Evolutionary conservation across 1,140 invertebrate species (phyloP).

Genomic region (Ectropis grisescens): DNA sequence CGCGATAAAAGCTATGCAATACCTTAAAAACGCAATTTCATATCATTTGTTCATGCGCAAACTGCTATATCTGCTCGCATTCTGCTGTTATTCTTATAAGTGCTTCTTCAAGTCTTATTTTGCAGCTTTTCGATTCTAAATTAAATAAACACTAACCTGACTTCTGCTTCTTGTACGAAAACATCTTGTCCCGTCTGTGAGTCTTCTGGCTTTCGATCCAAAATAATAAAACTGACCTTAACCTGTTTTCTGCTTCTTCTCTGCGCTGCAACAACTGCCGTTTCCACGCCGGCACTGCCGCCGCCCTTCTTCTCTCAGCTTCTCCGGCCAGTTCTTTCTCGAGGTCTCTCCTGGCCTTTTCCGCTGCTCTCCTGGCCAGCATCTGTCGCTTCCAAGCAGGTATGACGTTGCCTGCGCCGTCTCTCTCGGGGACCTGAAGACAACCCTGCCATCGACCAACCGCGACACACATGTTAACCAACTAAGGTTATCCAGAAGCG

Average conservation of each 20-base stretch:
- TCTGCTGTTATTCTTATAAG: no score
- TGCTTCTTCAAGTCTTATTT: no score
- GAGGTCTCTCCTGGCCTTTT: constrained; percentile 89
- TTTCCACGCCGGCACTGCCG: constrained; percentile 93
- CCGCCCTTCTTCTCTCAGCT: constrained; percentile 86
- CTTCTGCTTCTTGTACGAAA: no score
- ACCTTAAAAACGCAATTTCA: no score
- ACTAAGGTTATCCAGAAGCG: no score
- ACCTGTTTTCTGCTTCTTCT: constrained; percentile 80
- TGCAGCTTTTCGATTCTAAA: no score
- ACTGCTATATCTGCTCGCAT: no score
- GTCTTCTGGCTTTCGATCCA: no score
- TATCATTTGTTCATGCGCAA: no score
- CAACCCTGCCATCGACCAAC: constrained; percentile 59
- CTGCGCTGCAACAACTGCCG: constrained; percentile 87
- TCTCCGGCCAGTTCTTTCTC: constrained; percentile 87
- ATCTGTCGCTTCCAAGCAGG: constrained; percentile 96
- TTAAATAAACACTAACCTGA: no score
- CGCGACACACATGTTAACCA: constrained; percentile 9
- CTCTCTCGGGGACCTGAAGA: constrained; percentile 87
- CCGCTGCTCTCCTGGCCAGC: constrained; percentile 92
- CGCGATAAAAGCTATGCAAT: no score
- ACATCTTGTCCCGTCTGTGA: no score
- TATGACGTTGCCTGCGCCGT: constrained; percentile 89
- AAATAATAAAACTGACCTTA: constrained; percentile 67